These are phyloP conservation scores for Archocentrus centrarchus DNA, from an alignment of 2,113 vertebrate species.

Conservation along the genomic window DNA sequence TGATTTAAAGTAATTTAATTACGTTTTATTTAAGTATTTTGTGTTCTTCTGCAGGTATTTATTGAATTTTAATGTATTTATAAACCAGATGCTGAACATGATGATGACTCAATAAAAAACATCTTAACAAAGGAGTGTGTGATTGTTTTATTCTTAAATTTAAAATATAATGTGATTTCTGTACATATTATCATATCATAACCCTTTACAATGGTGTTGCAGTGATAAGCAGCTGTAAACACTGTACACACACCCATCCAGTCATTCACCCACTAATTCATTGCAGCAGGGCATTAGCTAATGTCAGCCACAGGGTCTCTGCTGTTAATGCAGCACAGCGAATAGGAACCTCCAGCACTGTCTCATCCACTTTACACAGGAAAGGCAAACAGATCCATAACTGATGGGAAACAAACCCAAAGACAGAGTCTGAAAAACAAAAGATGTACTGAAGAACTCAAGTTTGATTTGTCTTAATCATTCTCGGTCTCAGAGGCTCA, in stretches of 20 bases:
- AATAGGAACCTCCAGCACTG: neutral
- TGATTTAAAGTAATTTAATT: constrained; percentile 23
- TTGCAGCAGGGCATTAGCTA: neutral
- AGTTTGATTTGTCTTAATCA: neutral
- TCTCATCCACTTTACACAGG: neutral
- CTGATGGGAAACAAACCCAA: neutral
- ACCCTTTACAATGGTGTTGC: constrained; percentile 51
- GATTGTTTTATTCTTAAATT: constrained; percentile 60
- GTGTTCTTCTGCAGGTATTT: constrained; percentile 42
- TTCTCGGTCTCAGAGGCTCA: too few species aligned
- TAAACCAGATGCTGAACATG: neutral
- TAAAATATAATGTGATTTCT: constrained; percentile 82
- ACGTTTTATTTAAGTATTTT: constrained; percentile 39
- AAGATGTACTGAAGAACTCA: neutral
- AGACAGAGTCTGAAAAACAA: neutral
- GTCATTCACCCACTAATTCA: neutral
- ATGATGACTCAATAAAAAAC: constrained; percentile 41
- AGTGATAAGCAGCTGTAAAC: constrained; percentile 52
- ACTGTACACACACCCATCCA: constrained; percentile 1
- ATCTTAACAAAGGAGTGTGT: neutral
- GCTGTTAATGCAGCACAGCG: neutral
- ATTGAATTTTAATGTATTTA: constrained; percentile 59
- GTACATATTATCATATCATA: constrained; percentile 69
- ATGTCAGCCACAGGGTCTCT: too few species aligned
- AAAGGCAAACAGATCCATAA: neutral